phyloP scores from a whole-genome alignment of 2,113 vertebrate species.

The Eolophus roseicapilla region DNA sequence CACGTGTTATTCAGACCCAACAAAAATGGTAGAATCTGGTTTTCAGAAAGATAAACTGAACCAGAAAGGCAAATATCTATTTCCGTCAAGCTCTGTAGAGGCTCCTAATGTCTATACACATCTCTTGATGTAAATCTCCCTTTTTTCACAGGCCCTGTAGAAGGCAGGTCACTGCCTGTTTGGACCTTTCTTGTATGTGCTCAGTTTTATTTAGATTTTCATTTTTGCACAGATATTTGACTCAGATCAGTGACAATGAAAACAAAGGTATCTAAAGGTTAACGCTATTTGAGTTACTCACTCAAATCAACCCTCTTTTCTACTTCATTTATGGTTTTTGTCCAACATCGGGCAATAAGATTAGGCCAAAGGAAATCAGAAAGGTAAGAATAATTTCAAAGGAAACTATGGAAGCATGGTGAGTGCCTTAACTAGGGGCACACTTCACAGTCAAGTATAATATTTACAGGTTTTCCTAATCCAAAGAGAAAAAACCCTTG shows the following conservation, averaged over 20 bases:
- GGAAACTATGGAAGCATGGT: neutral
- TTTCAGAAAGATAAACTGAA: neutral
- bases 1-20: neutral
- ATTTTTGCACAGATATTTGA: neutral
- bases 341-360: neutral
- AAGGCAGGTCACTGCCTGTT: neutral
- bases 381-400: neutral
- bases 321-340: neutral
- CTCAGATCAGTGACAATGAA: neutral
- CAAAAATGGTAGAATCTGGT: neutral
- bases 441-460: neutral
- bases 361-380: neutral
- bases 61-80: neutral
- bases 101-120: neutral
- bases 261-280: neutral
- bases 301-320: neutral
- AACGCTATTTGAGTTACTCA: neutral
- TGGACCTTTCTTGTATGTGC: neutral
- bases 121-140: neutral
- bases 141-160: neutral
- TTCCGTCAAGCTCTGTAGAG: neutral
- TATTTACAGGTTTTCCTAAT: neutral
- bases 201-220: neutral
- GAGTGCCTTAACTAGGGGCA: neutral
- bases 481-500: neutral